Conservation (phyloP, 2,888 invertebrate species). For the Odontocerum albicorne region DNA sequence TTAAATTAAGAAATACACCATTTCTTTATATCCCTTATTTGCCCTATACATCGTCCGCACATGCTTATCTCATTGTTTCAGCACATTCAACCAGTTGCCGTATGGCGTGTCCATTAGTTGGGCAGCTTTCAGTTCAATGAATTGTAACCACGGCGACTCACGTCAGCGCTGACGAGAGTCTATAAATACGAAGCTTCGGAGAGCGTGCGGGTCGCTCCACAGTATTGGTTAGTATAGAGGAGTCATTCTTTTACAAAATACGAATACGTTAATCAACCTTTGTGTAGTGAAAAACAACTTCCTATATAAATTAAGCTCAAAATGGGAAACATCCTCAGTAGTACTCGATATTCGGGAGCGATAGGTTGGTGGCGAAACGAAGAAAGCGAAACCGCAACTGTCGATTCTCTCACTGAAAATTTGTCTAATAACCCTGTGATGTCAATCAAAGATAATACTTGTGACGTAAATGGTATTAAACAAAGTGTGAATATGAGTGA, state of each 20-base stretch:
- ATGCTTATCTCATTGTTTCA: too few relatives aligned
- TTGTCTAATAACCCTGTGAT: background rate
- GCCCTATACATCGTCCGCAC: too few relatives aligned
- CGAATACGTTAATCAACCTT: constrained; percentile 9
- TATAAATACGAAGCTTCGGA: constrained; percentile 31
- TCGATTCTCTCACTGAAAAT: constrained; percentile 10
- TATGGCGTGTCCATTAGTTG: too few relatives aligned
- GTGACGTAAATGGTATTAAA: too few relatives aligned
- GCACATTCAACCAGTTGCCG: too few relatives aligned
- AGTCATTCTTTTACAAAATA: constrained; percentile 23
- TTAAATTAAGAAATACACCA: too few relatives aligned
- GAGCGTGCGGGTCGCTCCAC: constrained; percentile 12
- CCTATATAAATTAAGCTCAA: constrained; percentile 14
- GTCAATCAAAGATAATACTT: background rate
- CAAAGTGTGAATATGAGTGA: too few relatives aligned
- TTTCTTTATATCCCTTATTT: too few relatives aligned
- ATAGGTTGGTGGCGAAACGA: constrained; percentile 16
- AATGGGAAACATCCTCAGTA: constrained; percentile 31
- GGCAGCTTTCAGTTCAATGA: too few relatives aligned
- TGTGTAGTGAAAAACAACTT: constrained; percentile 6
- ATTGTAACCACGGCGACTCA: too few relatives aligned
- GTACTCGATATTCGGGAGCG: constrained; percentile 1
- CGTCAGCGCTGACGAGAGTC: constrained; percentile 31
- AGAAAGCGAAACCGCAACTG: constrained; percentile 6
- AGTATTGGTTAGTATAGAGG: constrained; percentile 20